Evolutionary conservation across 1,140 invertebrate genomes (phyloP), one percentile per base, ranked within the genome.

Genomic region (Temnothorax nylanderi): DNA sequence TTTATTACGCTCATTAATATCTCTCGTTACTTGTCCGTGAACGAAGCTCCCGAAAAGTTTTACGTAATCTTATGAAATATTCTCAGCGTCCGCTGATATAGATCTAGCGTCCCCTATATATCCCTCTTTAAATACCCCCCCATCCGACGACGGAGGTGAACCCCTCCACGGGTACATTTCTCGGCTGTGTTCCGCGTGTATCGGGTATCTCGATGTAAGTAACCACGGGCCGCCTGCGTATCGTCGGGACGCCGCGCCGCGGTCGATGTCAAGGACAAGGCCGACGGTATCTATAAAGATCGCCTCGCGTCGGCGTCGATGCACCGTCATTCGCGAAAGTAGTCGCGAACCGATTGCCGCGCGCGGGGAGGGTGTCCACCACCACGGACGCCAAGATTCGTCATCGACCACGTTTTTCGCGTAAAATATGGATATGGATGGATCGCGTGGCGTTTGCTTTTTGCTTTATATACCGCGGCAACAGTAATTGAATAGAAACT

Each of bases 211-310:
- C 93, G 93, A 93, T 94, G 94, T 93, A 37, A 4, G 26, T 26
- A 94, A 95, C 92, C 92, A 90, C 69, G 49, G 75, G 32, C 44
- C 26, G 80, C 13, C 82, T 91, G 89, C 94, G 93, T 94, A 95
- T 94, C 92, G 92, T 94, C 93, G 93, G 94, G 93, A 95, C 94
- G 93, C 91, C 87, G 92, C 94, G 93, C 91, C 87, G 92, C 92
- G 94, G 94, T 95, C 94, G 90, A 95, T 95, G 94, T 95, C 94
- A 95, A 95, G 94, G 94, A 93, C 94, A 94, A 94, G 93, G 94
- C 77, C 92, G 74, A 75, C 89, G 88, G 84, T 81, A 81, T 82
- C 84, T 88, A 85, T 84, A 88, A 80, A 87, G 89, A 91, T 90
- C 87, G 80, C 77, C 71, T 86, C 37, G 86, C 85, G 85, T 54